Percentiles rank a stretch among this genome's conserved stretches.
phyloP scores from a whole-genome alignment of 2,113 vertebrate species.

The Procapra przewalskii region DNA sequence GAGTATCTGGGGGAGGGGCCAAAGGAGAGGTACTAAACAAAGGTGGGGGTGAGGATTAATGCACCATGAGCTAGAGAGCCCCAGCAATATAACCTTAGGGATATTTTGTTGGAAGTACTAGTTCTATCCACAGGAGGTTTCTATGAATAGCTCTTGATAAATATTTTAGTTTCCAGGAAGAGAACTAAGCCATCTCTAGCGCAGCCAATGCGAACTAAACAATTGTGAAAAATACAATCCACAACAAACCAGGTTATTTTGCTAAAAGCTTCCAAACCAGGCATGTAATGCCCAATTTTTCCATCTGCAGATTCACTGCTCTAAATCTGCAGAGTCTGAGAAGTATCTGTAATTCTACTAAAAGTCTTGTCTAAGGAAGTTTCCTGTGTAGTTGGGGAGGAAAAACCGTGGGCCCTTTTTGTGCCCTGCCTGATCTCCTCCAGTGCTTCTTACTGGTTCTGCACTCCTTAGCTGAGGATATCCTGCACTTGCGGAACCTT shows the following conservation, averaged over 20 bases:
- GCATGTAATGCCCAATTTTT: not conserved
- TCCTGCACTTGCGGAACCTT: not conserved
- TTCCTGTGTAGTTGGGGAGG: not conserved
- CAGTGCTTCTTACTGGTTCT: not conserved
- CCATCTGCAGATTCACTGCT: not conserved
- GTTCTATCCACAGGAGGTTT: not conserved
- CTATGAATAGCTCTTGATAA: constrained; percentile 1
- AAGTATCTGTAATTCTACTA: not conserved
- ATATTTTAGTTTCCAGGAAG: constrained; percentile 36
- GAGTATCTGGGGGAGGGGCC: not conserved
- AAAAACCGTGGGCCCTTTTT: accelerated
- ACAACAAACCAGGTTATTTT: not conserved
- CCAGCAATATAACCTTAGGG: not conserved
- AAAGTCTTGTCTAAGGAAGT: not conserved
- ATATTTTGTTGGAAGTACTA: not conserved
- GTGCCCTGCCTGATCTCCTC: not conserved
- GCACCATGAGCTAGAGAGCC: not conserved
- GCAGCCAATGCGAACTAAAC: not conserved
- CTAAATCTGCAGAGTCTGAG: not conserved
- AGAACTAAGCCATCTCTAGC: not conserved
- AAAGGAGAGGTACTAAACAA: not conserved
- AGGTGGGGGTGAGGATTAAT: not conserved
- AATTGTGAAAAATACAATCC: not conserved
- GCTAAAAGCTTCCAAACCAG: not conserved
- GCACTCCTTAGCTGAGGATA: not conserved